phyloP scores from a whole-genome alignment of 2,888 invertebrate genomes.

The Bombylius discolor region DNA sequence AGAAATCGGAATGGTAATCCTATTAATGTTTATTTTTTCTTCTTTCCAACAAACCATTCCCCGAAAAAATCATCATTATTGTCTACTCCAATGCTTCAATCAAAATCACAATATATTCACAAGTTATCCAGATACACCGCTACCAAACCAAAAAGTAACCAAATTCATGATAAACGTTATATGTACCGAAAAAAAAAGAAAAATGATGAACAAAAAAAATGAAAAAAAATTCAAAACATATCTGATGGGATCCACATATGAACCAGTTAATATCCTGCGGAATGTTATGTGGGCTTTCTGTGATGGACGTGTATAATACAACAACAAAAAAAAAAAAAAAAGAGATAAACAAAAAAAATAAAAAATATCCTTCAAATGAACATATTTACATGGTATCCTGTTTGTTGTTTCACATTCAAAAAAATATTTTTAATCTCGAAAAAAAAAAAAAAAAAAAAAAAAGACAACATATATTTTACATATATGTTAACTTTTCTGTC shows the following conservation, averaged over 20 bases:
- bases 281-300: slow-evolving; percentile 14
- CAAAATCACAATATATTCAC: slow-evolving; percentile 8
- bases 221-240: neutral
- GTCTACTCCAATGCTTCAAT: slow-evolving; percentile 7
- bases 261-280: slow-evolving; percentile 17
- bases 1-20: too few species aligned
- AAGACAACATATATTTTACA: too few species aligned
- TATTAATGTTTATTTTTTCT: too few species aligned
- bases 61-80: neutral
- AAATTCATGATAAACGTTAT: slow-evolving; percentile 1
- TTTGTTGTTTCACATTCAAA: too few species aligned
- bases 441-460: too few species aligned
- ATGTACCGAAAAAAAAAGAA: neutral
- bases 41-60: neutral
- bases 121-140: neutral
- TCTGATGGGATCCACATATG: slow-evolving; percentile 1
- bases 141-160: slow-evolving; percentile 11
- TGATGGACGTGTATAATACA: neutral
- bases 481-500: too few species aligned
- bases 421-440: too few species aligned
- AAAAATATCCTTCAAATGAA: too few species aligned
- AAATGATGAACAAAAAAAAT: slow-evolving; percentile 5
- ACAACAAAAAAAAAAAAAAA: too few species aligned
- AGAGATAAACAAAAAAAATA: too few species aligned
- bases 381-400: too few species aligned